phyloP scores from a whole-genome alignment of 2,797 vertebrate genomes.

The Protonibea diacanthus region DNA sequence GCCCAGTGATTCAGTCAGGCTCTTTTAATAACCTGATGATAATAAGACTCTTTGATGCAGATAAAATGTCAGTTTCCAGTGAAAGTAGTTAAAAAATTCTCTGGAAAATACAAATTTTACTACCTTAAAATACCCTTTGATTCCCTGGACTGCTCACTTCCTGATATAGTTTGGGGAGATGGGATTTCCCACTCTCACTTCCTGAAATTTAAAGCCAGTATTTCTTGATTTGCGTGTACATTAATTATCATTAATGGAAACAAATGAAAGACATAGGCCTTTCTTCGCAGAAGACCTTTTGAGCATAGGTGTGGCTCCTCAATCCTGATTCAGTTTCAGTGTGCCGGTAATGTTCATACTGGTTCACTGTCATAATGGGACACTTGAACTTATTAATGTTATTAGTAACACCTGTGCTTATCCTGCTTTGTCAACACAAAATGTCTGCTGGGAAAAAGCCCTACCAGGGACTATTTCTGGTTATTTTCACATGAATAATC shows the following conservation, averaged over 20 bases:
- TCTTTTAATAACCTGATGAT: background rate
- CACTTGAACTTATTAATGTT: background rate
- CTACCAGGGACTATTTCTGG: background rate
- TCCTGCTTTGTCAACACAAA: background rate
- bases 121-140: background rate
- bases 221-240: background rate
- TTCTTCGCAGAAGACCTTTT: background rate
- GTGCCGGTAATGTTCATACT: background rate
- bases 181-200: background rate
- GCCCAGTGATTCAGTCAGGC: background rate
- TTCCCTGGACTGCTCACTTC: background rate
- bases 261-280: background rate
- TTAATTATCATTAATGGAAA: background rate
- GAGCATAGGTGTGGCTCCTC: background rate
- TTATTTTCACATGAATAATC: background rate
- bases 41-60: background rate
- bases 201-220: background rate
- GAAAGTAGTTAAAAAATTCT: background rate
- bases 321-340: slow-evolving; percentile 4
- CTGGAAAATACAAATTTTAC: background rate
- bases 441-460: background rate
- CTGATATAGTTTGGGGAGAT: background rate
- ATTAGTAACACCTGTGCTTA: background rate
- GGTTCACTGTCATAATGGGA: background rate
- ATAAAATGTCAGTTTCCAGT: background rate